phyloP scores from a whole-genome alignment of 2,113 vertebrate species.

The Chloebia gouldiae region DNA sequence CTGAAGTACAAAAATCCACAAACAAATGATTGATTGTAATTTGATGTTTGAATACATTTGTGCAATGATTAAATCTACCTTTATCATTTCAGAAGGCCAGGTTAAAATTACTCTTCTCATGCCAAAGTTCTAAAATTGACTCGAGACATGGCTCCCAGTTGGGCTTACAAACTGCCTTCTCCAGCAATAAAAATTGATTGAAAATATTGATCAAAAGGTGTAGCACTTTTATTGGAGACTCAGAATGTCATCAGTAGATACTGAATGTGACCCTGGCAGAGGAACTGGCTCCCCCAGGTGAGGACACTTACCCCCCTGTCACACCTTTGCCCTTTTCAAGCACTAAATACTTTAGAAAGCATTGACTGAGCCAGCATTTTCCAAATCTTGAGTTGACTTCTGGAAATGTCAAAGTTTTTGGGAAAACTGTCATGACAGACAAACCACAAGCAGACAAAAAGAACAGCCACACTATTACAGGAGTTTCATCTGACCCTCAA shows the following conservation, averaged over 20 bases:
- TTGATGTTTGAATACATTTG: slow-evolving; percentile 13
- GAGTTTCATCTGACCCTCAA: not conserved
- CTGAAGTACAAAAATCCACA: not conserved
- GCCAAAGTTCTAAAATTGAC: slow-evolving; percentile 1
- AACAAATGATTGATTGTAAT: not conserved
- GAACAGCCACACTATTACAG: not conserved
- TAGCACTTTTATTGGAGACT: not conserved
- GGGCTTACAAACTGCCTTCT: not conserved
- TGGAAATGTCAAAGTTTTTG: not conserved
- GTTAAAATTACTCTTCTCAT: not conserved
- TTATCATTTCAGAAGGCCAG: not conserved
- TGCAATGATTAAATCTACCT: not conserved
- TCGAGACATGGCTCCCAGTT: not conserved
- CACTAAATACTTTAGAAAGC: not conserved
- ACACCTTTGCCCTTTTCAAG: not conserved
- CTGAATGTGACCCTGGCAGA: not conserved
- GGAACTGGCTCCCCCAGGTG: not conserved
- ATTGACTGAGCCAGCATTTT: not conserved
- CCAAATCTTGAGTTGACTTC: not conserved
- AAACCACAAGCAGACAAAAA: not conserved
- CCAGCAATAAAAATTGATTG: slow-evolving; percentile 21
- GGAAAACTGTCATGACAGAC: not conserved
- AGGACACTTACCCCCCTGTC: not conserved
- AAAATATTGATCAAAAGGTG: not conserved
- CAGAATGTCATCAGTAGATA: not conserved